These are phyloP conservation scores for Tipula confusa DNA, from an alignment of 2,888 invertebrate species.

Conservation along the genomic window DNA sequence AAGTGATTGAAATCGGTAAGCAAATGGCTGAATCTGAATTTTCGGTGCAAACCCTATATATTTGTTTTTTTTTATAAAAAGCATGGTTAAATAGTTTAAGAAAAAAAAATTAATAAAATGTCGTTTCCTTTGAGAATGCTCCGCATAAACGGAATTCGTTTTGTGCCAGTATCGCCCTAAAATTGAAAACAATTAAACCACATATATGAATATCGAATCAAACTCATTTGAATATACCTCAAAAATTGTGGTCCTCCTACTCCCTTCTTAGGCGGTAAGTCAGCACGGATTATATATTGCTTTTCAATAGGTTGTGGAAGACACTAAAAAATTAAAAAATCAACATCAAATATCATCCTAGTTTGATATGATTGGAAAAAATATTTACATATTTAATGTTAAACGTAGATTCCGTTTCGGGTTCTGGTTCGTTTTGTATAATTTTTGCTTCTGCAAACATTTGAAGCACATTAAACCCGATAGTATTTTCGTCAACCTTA, in stretches of 20 bases:
- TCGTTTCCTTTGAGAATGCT: constrained; percentile 73
- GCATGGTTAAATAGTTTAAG: not conserved
- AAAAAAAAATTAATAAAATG: constrained; percentile 53
- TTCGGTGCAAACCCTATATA: not conserved
- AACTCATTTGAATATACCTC: too few relatives aligned
- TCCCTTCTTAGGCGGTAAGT: too few relatives aligned
- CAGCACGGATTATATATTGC: constrained; percentile 52
- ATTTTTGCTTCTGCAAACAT: constrained; percentile 37
- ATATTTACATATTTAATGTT: constrained; percentile 14
- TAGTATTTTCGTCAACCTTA: constrained; percentile 35
- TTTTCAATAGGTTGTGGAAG: constrained; percentile 44
- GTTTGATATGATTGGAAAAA: not conserved
- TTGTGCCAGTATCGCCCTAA: constrained; percentile 64
- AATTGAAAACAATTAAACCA: constrained; percentile 55
- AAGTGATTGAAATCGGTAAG: too few relatives aligned
- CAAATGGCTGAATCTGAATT: too few relatives aligned
- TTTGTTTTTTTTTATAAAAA: not conserved
- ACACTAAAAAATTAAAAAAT: constrained; percentile 35
- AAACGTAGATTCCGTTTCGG: not conserved
- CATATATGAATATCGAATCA: too few relatives aligned
- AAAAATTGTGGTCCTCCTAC: constrained; percentile 47
- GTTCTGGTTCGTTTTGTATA: constrained; percentile 35
- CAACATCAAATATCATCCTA: too few relatives aligned
- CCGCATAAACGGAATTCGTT: constrained; percentile 69
- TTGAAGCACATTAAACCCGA: constrained; percentile 36